Percentiles rank a stretch among this genome's conserved stretches.
These are phyloP conservation scores for Caranx ignobilis DNA, from an alignment of 2,113 vertebrate genomes.

Conservation along the genomic window DNA sequence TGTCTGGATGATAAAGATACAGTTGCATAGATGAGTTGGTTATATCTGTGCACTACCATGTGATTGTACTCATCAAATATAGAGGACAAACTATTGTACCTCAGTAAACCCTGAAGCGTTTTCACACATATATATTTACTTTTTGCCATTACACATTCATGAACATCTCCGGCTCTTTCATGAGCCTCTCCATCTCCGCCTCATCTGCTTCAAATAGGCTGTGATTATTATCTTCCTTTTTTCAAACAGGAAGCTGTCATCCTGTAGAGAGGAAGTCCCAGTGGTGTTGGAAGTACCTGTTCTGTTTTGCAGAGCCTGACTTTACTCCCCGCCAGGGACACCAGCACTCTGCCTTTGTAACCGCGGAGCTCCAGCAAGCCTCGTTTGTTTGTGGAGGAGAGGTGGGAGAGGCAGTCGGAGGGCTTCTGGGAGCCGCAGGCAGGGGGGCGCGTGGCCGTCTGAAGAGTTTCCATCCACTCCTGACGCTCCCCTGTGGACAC, in stretches of 20 bases:
- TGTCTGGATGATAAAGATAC: background rate
- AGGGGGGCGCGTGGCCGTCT: constrained; percentile 85
- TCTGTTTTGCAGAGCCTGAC: constrained; percentile 97
- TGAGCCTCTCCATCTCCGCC: constrained; percentile 18
- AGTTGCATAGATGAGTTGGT: background rate
- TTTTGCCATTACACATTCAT: constrained; percentile 56
- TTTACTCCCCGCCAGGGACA: constrained; percentile 90
- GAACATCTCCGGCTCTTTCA: constrained; percentile 36
- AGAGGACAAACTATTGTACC: background rate
- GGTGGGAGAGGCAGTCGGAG: constrained; percentile 58
- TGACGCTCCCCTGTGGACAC: constrained; percentile 90
- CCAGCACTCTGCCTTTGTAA: constrained; percentile 94
- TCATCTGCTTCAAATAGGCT: constrained; percentile 46
- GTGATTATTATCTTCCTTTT: constrained; percentile 48
- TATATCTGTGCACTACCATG: background rate
- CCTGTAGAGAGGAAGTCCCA: constrained; percentile 70
- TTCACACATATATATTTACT: constrained; percentile 50
- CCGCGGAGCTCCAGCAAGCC: constrained; percentile 93
- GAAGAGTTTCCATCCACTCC: constrained; percentile 91
- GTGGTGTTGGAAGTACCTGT: constrained; percentile 87
- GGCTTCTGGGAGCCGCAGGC: constrained; percentile 77
- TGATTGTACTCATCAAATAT: background rate
- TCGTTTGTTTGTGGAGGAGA: constrained; percentile 85
- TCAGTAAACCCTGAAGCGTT: constrained; percentile 13
- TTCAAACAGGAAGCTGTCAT: constrained; percentile 73